Percentiles rank a stretch among this genome's conserved stretches.
These are phyloP conservation scores for Aspiorhynchus laticeps DNA, from an alignment of 2,113 vertebrate species.

Conservation along the genomic window DNA sequence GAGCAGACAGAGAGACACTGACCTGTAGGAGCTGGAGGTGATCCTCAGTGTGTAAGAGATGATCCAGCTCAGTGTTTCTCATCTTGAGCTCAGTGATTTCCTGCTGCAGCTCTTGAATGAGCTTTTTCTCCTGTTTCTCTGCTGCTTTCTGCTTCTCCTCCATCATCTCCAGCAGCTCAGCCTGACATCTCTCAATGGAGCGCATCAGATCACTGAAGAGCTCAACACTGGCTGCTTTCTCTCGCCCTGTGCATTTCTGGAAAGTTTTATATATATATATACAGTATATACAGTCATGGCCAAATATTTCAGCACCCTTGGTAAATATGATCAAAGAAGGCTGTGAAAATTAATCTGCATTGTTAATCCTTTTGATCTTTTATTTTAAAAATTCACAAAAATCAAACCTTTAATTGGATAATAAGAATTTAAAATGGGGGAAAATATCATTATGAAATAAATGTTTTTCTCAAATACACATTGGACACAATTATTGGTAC, in stretches of 20 bases:
- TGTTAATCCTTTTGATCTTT: no score
- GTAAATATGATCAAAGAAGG: no score
- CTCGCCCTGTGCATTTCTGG: slow-evolving; percentile 21
- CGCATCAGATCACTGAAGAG: slow-evolving; percentile 23
- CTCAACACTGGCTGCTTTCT: not conserved
- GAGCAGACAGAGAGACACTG: slow-evolving; percentile 17
- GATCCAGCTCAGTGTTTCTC: slow-evolving; percentile 42
- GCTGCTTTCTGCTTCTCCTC: slow-evolving; percentile 30
- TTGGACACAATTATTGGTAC: no score
- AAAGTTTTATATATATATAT: no score
- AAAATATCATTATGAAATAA: no score
- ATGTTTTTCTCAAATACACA: no score
- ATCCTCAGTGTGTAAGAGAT: slow-evolving; percentile 50
- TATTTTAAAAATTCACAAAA: no score
- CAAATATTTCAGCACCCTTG: no score
- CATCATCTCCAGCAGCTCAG: slow-evolving; percentile 39
- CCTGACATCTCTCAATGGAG: slow-evolving; percentile 25
- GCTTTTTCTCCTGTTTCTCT: slow-evolving; percentile 34
- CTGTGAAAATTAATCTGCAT: no score
- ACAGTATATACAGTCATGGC: no score
- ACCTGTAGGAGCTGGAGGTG: slow-evolving; percentile 51
- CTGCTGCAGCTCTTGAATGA: slow-evolving; percentile 40
- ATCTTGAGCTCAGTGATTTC: slow-evolving; percentile 49
- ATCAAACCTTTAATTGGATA: no score
- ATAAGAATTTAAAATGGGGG: no score